Evolutionary conservation across 23 tunicate genomes (phyloP).

Genomic region (Styela plicata): DNA sequence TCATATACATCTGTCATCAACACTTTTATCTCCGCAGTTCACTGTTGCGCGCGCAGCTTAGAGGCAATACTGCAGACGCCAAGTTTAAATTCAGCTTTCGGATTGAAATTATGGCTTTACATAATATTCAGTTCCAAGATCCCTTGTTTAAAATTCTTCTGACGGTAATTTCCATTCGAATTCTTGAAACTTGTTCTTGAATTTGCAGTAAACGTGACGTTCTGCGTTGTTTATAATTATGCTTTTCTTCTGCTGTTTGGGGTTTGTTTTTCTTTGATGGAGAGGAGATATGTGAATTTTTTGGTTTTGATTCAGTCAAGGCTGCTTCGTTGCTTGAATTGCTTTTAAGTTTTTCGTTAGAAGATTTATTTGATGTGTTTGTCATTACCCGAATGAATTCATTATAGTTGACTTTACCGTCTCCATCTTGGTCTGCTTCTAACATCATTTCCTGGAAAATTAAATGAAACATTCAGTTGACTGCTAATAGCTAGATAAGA

Average conservation of each 20-base stretch:
- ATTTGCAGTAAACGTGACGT: neutral
- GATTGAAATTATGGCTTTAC: no score
- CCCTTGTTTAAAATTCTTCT: neutral
- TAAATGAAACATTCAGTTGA: no score
- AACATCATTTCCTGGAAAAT: neutral
- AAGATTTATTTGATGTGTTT: neutral
- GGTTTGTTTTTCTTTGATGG: neutral
- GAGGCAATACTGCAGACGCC: no score
- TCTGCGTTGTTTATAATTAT: neutral
- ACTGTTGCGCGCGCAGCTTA: no score
- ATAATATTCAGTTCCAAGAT: neutral
- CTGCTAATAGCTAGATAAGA: no score
- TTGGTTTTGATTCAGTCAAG: neutral
- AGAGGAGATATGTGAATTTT: neutral
- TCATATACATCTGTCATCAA: no score
- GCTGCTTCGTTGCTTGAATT: neutral
- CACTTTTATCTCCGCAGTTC: no score
- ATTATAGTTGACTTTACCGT: constrained; percentile 6
- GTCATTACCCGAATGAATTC: constrained; percentile 16
- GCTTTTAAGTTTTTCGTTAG: neutral
- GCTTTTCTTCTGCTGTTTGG: neutral
- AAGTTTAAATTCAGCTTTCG: no score
- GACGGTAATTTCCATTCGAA: neutral
- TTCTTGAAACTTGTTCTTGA: neutral
- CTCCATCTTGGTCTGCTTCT: constrained; percentile 8